Evolutionary conservation across 2,888 invertebrate species (phyloP).

Genomic region (Synergus umbraculus): DNA sequence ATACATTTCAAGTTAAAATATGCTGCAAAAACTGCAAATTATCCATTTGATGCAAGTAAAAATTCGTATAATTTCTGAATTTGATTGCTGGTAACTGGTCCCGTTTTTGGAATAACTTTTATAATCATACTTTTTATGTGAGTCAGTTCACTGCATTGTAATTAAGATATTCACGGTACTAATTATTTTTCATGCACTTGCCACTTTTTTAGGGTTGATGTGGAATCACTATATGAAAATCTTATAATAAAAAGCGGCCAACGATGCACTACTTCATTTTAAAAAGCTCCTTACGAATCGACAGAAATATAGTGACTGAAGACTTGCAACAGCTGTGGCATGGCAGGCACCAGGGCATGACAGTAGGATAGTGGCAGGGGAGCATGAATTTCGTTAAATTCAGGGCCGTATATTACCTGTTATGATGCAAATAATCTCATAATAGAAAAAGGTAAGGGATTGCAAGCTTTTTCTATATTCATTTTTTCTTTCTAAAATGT

Average conservation of each 20-base stretch:
- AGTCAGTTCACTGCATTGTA: neutral
- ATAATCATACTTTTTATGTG: slow-evolving; percentile 1
- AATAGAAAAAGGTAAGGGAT: neutral
- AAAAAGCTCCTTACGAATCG: slow-evolving; percentile 58
- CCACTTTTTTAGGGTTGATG: neutral
- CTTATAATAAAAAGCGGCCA: neutral
- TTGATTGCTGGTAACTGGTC: neutral
- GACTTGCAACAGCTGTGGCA: slow-evolving; percentile 66
- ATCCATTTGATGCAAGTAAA: neutral
- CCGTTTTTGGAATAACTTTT: neutral
- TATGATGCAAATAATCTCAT: slow-evolving; percentile 8
- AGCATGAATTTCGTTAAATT: slow-evolving; percentile 66
- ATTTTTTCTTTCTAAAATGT: neutral
- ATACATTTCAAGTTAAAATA: neutral
- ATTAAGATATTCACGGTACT: slow-evolving; percentile 3
- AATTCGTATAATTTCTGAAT: neutral
- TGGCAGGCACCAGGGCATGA: slow-evolving; percentile 64
- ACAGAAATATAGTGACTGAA: slow-evolving; percentile 65
- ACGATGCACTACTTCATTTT: slow-evolving; percentile 18
- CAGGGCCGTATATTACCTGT: slow-evolving; percentile 43
- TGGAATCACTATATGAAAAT: neutral
- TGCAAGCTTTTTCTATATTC: neutral
- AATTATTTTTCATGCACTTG: neutral
- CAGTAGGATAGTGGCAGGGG: slow-evolving; percentile 66
- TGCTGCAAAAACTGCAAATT: neutral